A percentile compares a stretch with the other conserved stretches of the same genome.
Evolutionary conservation across 2,888 invertebrate species (phyloP).

Genomic region (Drosophila recens): DNA sequence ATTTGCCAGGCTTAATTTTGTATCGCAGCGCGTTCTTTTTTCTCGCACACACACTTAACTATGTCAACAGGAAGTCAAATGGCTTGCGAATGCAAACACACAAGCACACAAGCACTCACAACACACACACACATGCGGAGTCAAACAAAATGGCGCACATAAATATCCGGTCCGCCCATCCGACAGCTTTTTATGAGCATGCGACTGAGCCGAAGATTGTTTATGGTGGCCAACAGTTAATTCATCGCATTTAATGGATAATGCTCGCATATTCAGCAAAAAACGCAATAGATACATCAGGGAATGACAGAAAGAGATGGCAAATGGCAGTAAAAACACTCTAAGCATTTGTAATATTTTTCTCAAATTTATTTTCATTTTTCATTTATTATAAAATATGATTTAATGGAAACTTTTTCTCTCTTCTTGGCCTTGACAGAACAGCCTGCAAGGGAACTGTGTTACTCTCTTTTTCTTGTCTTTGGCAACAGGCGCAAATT

Average conservation of each 20-base stretch:
- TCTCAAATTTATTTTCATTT: conserved; percentile 21
- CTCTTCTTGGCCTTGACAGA: neutral
- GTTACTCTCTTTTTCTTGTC: conserved; percentile 17
- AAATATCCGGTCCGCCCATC: conserved; percentile 71
- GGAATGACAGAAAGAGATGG: neutral
- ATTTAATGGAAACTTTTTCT: conserved; percentile 14
- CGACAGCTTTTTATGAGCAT: conserved; percentile 68
- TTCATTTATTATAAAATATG: conserved; percentile 36
- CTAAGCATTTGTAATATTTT: conserved; percentile 29
- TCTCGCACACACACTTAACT: conserved; percentile 57
- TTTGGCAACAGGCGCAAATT: conserved; percentile 27
- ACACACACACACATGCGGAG: conserved; percentile 11
- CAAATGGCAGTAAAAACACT: neutral
- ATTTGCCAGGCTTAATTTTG: conserved; percentile 28
- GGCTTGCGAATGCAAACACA: conserved; percentile 41
- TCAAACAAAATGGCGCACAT: conserved; percentile 74
- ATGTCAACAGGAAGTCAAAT: conserved; percentile 76
- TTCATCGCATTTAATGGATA: conserved; percentile 80
- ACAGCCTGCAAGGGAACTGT: neutral
- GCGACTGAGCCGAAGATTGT: conserved; percentile 73
- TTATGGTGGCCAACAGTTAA: conserved; percentile 78
- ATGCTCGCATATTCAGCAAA: conserved; percentile 52
- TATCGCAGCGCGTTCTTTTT: conserved; percentile 11
- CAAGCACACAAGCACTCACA: conserved; percentile 22
- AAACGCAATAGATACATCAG: conserved; percentile 46